These are phyloP conservation scores for Peribatodes rhomboidaria DNA, from an alignment of 2,888 invertebrate species.

Conservation along the genomic window DNA sequence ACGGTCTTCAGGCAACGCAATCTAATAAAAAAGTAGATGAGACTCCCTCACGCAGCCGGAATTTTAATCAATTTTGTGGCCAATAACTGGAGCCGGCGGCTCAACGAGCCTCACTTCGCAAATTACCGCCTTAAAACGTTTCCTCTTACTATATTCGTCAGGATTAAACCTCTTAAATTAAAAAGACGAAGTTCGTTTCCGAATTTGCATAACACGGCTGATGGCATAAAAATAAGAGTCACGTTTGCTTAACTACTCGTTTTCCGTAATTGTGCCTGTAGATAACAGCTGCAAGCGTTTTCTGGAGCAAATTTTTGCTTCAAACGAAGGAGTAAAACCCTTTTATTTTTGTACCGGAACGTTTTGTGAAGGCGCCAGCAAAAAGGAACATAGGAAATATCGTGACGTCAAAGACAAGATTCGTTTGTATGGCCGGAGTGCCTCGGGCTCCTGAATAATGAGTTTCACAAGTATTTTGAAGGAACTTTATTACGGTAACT, in stretches of 20 bases:
- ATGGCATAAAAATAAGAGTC: constrained; percentile 45
- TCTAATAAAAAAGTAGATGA: constrained; percentile 76
- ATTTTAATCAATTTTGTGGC: constrained; percentile 84
- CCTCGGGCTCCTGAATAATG: constrained; percentile 62
- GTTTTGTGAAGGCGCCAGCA: constrained; percentile 47
- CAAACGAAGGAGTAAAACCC: constrained; percentile 37
- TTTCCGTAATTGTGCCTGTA: constrained; percentile 48
- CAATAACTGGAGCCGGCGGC: constrained; percentile 69
- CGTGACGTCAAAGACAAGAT: constrained; percentile 55
- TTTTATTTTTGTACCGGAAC: constrained; percentile 45
- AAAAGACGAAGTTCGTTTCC: constrained; percentile 52
- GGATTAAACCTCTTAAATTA: constrained; percentile 64
- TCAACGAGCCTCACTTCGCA: constrained; percentile 68
- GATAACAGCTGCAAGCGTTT: constrained; percentile 49
- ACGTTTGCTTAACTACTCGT: constrained; percentile 36
- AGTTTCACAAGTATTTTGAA: constrained; percentile 67
- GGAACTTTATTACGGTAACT: constrained; percentile 62
- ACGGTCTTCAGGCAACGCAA: constrained; percentile 64
- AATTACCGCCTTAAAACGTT: constrained; percentile 75
- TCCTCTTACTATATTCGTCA: constrained; percentile 68
- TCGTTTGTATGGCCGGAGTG: constrained; percentile 49
- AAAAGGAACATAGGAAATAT: constrained; percentile 55
- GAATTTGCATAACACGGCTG: constrained; percentile 62
- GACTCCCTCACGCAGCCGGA: constrained; percentile 73
- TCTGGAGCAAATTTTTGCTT: constrained; percentile 45